Evolutionary conservation across 2,113 vertebrate genomes (phyloP).

Genomic region (Phalacrocorax carbo): DNA sequence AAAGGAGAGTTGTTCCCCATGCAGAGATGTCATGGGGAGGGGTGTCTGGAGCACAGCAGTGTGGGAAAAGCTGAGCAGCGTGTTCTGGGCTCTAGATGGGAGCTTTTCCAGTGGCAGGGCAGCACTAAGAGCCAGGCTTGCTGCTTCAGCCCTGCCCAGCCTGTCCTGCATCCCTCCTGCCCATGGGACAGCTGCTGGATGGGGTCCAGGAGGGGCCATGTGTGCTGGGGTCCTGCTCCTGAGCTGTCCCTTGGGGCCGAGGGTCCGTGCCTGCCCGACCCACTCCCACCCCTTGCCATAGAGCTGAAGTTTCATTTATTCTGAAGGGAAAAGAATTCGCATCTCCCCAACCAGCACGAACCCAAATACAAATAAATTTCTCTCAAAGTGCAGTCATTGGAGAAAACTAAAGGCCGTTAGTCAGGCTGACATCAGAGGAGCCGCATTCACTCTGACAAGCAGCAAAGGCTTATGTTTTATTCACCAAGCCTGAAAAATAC

Average conservation of each 20-base stretch:
- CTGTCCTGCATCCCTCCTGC: neutral
- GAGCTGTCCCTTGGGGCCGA: accelerated
- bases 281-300: neutral
- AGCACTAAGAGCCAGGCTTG: accelerated
- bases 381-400: slow-evolving; percentile 61
- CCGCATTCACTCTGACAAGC: slow-evolving; percentile 54
- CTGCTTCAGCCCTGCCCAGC: neutral
- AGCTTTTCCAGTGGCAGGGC: neutral
- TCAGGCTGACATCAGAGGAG: slow-evolving; percentile 68
- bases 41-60: neutral
- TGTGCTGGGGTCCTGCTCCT: neutral
- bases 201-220: accelerated
- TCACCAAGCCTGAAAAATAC: slow-evolving; percentile 86
- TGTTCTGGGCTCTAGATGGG: neutral
- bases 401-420: slow-evolving; percentile 65
- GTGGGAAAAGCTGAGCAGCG: accelerated
- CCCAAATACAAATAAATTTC: slow-evolving; percentile 76
- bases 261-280: accelerated
- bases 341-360: slow-evolving; percentile 2
- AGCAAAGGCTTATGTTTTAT: slow-evolving; percentile 83
- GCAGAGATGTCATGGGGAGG: neutral
- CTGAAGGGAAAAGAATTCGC: slow-evolving; percentile 16
- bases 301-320: slow-evolving; percentile 15
- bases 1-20: too few species aligned
- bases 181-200: accelerated